Evolutionary conservation across 2,888 invertebrate genomes (phyloP).

Genomic region (Tipula vernalis): DNA sequence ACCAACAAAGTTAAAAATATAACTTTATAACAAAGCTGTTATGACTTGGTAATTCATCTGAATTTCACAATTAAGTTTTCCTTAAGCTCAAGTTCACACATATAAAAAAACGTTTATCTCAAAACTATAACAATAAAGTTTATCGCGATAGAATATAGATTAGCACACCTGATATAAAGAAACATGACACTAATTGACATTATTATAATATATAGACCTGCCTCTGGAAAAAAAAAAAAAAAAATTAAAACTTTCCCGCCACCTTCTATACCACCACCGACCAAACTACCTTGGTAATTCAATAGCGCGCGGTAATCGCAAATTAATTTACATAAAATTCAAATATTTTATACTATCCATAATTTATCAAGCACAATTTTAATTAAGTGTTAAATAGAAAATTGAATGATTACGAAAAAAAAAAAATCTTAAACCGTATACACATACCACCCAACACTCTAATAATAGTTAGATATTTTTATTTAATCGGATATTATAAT

Average conservation of each 20-base stretch:
- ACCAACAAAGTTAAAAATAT: too few relatives aligned
- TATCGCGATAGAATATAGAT: neutral
- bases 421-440: too few relatives aligned
- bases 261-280: neutral
- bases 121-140: too few relatives aligned
- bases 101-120: too few relatives aligned
- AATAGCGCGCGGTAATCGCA: neutral
- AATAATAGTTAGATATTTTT: neutral
- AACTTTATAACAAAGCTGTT: too few relatives aligned
- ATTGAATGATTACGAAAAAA: neutral
- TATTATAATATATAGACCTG: neutral
- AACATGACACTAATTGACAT: neutral
- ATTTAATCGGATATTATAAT: too few relatives aligned
- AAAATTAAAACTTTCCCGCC: neutral
- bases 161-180: neutral
- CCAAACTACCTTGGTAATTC: neutral
- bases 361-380: neutral
- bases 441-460: neutral
- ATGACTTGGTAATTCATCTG: too few relatives aligned
- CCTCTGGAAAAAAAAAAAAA: neutral
- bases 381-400: neutral
- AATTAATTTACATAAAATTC: neutral
- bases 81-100: too few relatives aligned
- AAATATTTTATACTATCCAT: neutral
- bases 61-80: too few relatives aligned